Evolutionary conservation across 2,113 vertebrate genomes (phyloP), one percentile per base, ranked within the genome.

Genomic region (Thermophis baileyi): DNA sequence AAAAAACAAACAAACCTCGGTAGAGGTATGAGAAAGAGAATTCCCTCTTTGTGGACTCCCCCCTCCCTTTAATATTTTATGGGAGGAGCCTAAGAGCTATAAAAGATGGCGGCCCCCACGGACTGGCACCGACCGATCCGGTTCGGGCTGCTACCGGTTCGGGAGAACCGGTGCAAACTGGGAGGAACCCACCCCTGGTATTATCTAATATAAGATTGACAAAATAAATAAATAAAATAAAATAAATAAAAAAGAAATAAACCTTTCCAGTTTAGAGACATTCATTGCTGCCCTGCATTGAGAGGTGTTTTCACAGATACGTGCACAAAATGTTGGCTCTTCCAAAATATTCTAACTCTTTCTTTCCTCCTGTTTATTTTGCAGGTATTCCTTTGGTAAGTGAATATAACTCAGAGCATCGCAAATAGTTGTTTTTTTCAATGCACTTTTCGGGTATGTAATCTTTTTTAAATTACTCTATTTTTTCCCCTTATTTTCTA

Each of bases 361-460:
- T 92, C 47, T 95, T 93, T 90, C 94, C 74, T 95, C 54, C 30
- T 0, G 96, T 96, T 93, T 98, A 91, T 98, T 96, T 98, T 98
- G 89, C 97, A 98, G 98, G 98, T 98, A 98, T 94, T 97, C 98
- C 94, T 98, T 98, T 94, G 98, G 98, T 98, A 98, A 98, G 98
- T 98, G 97, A 94, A 50, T 90, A n/a, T 95, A 96, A 93, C 22
- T 88, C 91, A 94, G 93, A 91, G 93, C 89, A 95, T 91, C 49
- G 27, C 53, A 90, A 51, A 20, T 94, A 54, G 47, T 89, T 69
- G 92, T 94, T 63, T 54, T 89, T 30, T 44, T 54, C 51, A 22
- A 2, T 96, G 49, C 90, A 0, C 94, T 90, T 93, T 35, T 87
- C 95, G 95, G 96, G 98, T 98, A 98, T 35, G 97, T 98, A 96